Conservation (phyloP, 2,888 invertebrate species). For the Luperina testacea region DNA sequence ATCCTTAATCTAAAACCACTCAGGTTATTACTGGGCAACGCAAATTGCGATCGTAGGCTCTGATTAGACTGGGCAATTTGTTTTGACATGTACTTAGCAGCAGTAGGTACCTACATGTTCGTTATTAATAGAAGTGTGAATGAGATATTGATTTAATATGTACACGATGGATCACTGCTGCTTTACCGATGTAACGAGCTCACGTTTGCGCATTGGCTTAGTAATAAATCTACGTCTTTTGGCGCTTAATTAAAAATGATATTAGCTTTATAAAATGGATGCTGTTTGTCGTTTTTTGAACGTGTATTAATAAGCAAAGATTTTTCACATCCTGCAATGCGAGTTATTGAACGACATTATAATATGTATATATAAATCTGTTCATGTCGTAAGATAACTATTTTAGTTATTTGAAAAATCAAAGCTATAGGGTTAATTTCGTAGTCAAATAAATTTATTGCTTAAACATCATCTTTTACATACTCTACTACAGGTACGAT, state of each 20-base stretch:
- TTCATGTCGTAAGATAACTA: too few relatives aligned
- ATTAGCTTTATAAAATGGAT: slow-evolving; percentile 15
- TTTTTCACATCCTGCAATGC: background rate
- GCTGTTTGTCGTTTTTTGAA: slow-evolving; percentile 3
- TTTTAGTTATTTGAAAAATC: background rate
- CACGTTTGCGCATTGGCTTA: slow-evolving; percentile 33
- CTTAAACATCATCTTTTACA: background rate
- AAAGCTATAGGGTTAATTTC: background rate
- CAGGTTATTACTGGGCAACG: slow-evolving; percentile 48
- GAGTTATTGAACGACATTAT: background rate
- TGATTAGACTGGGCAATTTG: slow-evolving; percentile 69
- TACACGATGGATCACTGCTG: slow-evolving; percentile 37
- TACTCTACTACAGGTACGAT: background rate
- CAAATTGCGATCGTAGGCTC: slow-evolving; percentile 63
- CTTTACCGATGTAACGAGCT: slow-evolving; percentile 38
- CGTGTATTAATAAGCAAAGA: background rate
- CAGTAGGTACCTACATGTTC: slow-evolving; percentile 5
- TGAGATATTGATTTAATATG: slow-evolving; percentile 56
- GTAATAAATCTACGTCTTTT: slow-evolving; percentile 37
- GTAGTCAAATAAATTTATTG: background rate
- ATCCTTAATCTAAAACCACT: slow-evolving; percentile 63
- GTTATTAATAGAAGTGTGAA: slow-evolving; percentile 56
- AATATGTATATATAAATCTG: background rate
- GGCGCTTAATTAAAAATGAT: slow-evolving; percentile 44
- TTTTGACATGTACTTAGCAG: slow-evolving; percentile 73